These are phyloP conservation scores for Oxyteleia sp. DNA, from an alignment of 2,888 invertebrate species.

Conservation along the genomic window DNA sequence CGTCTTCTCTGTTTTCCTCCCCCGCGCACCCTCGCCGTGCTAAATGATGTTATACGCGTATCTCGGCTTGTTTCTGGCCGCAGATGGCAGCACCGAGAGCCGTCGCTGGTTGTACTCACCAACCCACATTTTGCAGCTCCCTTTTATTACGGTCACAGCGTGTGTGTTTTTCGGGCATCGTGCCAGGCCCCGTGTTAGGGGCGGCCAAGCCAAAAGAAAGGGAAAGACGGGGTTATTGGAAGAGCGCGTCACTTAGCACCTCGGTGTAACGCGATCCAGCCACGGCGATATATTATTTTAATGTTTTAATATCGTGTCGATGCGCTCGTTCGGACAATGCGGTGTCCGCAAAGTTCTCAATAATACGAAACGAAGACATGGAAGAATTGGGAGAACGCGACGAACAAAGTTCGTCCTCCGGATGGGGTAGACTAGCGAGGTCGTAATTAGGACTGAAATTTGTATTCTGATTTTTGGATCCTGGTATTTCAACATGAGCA, in stretches of 20 bases:
- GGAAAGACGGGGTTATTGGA: slow-evolving; percentile 80
- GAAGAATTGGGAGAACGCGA: not conserved
- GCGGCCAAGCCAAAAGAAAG: slow-evolving; percentile 69
- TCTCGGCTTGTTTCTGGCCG: slow-evolving; percentile 76
- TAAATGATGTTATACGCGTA: slow-evolving; percentile 66
- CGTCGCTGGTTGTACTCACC: slow-evolving; percentile 22
- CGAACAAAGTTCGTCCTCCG: slow-evolving; percentile 34
- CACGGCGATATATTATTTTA: slow-evolving; percentile 86
- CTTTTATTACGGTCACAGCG: slow-evolving; percentile 65
- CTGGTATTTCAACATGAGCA: no score
- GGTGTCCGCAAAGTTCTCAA: slow-evolving; percentile 81
- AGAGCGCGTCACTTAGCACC: slow-evolving; percentile 80
- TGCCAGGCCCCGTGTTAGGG: slow-evolving; percentile 70
- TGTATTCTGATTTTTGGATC: no score
- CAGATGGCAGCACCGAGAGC: slow-evolving; percentile 79
- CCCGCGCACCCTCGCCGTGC: slow-evolving; percentile 40
- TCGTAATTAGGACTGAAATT: no score
- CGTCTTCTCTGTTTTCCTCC: slow-evolving; percentile 48
- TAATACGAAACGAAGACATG: slow-evolving; percentile 46
- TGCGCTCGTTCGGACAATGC: slow-evolving; percentile 85
- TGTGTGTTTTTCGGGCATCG: slow-evolving; percentile 69
- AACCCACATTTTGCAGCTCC: slow-evolving; percentile 50
- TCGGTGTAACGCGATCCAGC: slow-evolving; percentile 80
- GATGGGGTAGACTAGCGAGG: not conserved
- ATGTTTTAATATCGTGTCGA: slow-evolving; percentile 87